These are phyloP conservation scores for Temnothorax ravouxi DNA, from an alignment of 2,888 invertebrate species.

Conservation along the genomic window DNA sequence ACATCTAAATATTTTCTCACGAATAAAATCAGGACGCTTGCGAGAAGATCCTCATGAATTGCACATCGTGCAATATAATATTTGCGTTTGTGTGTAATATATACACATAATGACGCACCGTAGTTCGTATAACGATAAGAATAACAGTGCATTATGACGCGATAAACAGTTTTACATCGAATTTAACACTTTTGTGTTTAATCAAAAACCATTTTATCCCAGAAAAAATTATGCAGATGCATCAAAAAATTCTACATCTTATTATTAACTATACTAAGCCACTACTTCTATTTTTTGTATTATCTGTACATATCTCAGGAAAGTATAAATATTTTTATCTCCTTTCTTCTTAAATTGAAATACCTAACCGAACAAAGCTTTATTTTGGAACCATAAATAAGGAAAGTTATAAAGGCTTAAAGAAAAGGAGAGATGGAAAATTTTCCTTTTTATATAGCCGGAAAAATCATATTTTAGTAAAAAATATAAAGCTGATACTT, in stretches of 20 bases:
- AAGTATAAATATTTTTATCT: no score
- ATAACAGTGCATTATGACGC: not conserved
- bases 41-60: not conserved
- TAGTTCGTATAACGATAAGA: not conserved
- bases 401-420: no score
- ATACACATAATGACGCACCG: not conserved
- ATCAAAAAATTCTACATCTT: not conserved
- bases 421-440: no score
- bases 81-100: no score
- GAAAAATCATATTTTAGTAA: no score
- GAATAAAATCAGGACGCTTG: not conserved
- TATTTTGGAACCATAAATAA: no score
- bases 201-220: not conserved
- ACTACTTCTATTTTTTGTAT: no score
- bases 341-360: no score
- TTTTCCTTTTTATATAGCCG: no score
- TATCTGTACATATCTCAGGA: no score
- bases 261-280: not conserved
- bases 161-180: slow-evolving; percentile 2
- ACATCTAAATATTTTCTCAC: slow-evolving; percentile 38
- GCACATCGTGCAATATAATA: not conserved
- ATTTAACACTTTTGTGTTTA: not conserved
- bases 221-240: not conserved
- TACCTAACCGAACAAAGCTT: no score
- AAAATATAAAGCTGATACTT: no score